Evolutionary conservation across 2,888 invertebrate species (phyloP).

Genomic region (Escarpia spicata): DNA sequence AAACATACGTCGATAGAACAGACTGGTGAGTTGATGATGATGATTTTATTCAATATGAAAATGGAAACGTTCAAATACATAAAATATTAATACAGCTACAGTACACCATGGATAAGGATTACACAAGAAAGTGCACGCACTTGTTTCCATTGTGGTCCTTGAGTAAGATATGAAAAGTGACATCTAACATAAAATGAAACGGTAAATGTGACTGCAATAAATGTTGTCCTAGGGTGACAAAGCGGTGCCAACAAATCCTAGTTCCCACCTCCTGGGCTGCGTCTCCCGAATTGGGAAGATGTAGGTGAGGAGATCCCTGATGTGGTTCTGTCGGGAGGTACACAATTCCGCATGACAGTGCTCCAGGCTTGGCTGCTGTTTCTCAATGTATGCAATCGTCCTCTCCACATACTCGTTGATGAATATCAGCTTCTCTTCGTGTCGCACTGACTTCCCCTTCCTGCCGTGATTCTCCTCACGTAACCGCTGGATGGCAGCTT

Average conservation of each 20-base stretch:
- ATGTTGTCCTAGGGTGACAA: not conserved
- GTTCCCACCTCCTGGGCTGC: constrained; percentile 43
- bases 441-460: constrained; percentile 22
- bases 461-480: not conserved
- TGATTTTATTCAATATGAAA: too few relatives aligned
- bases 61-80: too few relatives aligned
- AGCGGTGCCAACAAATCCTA: not conserved
- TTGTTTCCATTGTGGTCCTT: too few relatives aligned
- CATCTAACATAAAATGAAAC: too few relatives aligned
- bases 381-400: not conserved
- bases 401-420: constrained; percentile 30
- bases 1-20: too few relatives aligned
- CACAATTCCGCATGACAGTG: not conserved
- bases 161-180: too few relatives aligned
- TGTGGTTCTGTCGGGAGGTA: constrained; percentile 29
- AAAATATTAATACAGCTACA: too few relatives aligned
- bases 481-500: not conserved
- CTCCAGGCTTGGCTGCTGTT: not conserved
- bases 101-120: too few relatives aligned
- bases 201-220: too few relatives aligned
- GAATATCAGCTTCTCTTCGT: constrained; percentile 30
- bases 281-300: constrained; percentile 52
- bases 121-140: too few relatives aligned
- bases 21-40: too few relatives aligned
- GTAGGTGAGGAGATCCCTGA: constrained; percentile 42